Base-by-base conservation (phyloP, 92 coral and sea anemone genomes). In the Porites lobata region DNA sequence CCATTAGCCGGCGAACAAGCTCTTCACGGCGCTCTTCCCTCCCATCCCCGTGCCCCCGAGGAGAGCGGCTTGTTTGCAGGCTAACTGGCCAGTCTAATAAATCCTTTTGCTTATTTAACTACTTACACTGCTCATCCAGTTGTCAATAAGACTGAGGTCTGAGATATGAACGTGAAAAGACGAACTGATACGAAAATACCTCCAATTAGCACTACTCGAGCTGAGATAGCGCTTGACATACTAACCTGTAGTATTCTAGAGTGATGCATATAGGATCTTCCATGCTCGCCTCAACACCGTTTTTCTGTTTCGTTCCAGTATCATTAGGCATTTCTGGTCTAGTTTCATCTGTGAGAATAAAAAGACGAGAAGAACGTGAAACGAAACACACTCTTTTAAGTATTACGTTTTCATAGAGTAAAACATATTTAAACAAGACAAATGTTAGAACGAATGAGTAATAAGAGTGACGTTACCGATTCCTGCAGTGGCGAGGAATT, bases 231-330 rank as follows among this genome's bases (percentile, higher is more conserved):
- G 61, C 15, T 1, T 10, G 15, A 56, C 13, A 11, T 10, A 10
- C 94, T 56, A 50, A 94, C 96, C 94, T 89, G 88, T 92, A 92
- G 72, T 90, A 92, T 87, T 94, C 95, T 87, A 94, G 78, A 29
- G 94, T 86, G 77, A 94, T 90, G 64, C 80, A 91, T 24, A 94
- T 84, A 2, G 96, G 93, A 65, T 94, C 96, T 26, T 87, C 94
- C 65, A 91, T 87, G 14, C 74, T 21, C 14, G 29, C 80, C 50
- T 83, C 87, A 3, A 70, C 73, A 50, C 72, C 14, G 80, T 9
- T 19, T 50, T 19, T 43, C 57, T 7, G 20, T 14, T 59, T 83
- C 53, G 80, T 13, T 58, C 69, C 52, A 4, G 67, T 26, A 24
- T 81, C 74, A 68, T 17, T 32, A 4, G 58, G 7, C 1, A 24